phyloP scores from a whole-genome alignment of 2,888 invertebrate genomes.

The Calliscelio sp. region DNA sequence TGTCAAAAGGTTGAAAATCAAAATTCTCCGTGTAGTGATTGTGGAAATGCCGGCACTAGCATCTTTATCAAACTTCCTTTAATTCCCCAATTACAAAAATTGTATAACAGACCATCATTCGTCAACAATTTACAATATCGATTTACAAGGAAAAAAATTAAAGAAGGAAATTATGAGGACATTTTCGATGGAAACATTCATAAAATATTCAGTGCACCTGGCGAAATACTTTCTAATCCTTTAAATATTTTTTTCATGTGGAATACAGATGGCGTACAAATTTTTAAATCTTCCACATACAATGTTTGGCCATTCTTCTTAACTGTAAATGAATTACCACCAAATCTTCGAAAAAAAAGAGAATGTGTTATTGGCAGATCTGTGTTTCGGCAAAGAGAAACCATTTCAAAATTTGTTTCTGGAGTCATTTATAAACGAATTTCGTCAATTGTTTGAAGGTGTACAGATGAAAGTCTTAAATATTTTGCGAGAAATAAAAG shows the following conservation, averaged over 20 bases:
- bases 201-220: slow-evolving; percentile 3
- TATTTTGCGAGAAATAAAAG: background rate
- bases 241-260: slow-evolving; percentile 24
- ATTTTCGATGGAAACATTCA: slow-evolving; percentile 35
- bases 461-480: background rate
- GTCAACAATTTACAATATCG: slow-evolving; percentile 62
- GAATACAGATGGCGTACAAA: slow-evolving; percentile 20
- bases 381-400: slow-evolving; percentile 16
- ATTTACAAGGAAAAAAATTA: slow-evolving; percentile 34
- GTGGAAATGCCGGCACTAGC: background rate
- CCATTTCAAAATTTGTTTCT: slow-evolving; percentile 5
- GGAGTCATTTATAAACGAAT: slow-evolving; percentile 11
- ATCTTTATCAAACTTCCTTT: slow-evolving; percentile 64
- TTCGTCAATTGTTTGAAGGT: background rate
- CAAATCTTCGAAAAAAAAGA: slow-evolving; percentile 19
- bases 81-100: slow-evolving; percentile 37
- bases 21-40: background rate
- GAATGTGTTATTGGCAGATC: slow-evolving; percentile 12
- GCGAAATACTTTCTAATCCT: slow-evolving; percentile 13
- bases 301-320: slow-evolving; percentile 39
- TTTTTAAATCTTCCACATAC: slow-evolving; percentile 7
- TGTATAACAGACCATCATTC: slow-evolving; percentile 43
- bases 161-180: slow-evolving; percentile 19
- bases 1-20: background rate
- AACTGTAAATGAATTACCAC: slow-evolving; percentile 21